These are phyloP conservation scores for Mesoclemmys tuberculata DNA, from an alignment of 2,113 vertebrate genomes.

Conservation along the genomic window DNA sequence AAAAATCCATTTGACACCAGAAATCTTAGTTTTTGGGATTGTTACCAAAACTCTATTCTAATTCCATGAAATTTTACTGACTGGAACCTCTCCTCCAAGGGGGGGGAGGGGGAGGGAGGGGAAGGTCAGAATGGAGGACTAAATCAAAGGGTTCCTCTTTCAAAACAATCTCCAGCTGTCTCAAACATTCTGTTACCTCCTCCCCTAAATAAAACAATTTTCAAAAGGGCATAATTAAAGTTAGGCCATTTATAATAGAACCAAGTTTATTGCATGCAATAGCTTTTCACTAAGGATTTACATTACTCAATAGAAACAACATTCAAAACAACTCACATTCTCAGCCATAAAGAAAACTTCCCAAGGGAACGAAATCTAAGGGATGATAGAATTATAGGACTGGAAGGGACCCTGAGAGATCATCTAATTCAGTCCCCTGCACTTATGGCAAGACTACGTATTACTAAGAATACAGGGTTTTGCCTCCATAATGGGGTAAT, in stretches of 20 bases:
- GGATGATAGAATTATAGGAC: too few relatives aligned
- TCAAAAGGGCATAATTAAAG: rapidly evolving
- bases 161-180: neutral
- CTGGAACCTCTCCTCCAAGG: neutral
- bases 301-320: neutral
- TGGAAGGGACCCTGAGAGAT: too few relatives aligned
- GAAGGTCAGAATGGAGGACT: neutral
- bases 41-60: rapidly evolving
- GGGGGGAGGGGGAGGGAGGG: rapidly evolving
- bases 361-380: neutral
- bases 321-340: neutral
- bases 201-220: neutral
- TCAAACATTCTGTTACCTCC: neutral
- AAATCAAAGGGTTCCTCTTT: rapidly evolving
- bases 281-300: neutral
- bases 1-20: neutral
- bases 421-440: too few relatives aligned
- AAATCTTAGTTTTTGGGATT: neutral
- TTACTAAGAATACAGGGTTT: neutral
- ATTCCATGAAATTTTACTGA: too few relatives aligned
- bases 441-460: too few relatives aligned
- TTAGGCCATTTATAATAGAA: rapidly evolving
- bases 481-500: neutral
- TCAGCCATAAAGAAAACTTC: neutral
- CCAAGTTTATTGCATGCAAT: neutral